A percentile compares a stretch with the other conserved stretches of the same genome.
Evolutionary conservation across 2,113 vertebrate genomes (phyloP).

Genomic region (Ictalurus punctatus): DNA sequence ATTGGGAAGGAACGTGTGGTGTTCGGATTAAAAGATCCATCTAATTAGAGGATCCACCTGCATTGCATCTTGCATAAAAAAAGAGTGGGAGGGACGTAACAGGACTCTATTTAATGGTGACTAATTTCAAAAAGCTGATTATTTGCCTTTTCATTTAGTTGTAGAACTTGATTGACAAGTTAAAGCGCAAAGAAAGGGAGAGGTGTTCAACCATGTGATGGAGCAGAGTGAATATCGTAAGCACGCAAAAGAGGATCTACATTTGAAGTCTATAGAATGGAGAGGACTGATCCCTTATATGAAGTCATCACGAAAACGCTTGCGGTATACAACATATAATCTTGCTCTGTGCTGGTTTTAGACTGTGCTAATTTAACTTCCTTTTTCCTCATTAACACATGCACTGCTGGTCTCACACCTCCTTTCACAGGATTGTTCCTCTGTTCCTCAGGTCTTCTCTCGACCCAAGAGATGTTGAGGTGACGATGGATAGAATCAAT

Average conservation of each 20-base stretch:
- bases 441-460: conserved; percentile 46
- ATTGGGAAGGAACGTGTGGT: conserved; percentile 57
- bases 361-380: conserved; percentile 35
- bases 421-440: conserved; percentile 40
- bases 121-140: conserved; percentile 57
- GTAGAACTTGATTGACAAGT: conserved; percentile 47
- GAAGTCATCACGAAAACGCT: conserved; percentile 42
- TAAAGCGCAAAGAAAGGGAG: conserved; percentile 30
- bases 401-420: conserved; percentile 37
- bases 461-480: conserved; percentile 35
- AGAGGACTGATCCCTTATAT: conserved; percentile 33
- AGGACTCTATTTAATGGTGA: conserved; percentile 38
- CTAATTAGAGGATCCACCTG: conserved; percentile 71
- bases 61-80: conserved; percentile 45
- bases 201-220: conserved; percentile 39
- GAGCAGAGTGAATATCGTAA: neutral
- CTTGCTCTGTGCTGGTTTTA: conserved; percentile 24
- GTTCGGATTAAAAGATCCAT: conserved; percentile 63
- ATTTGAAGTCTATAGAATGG: conserved; percentile 35
- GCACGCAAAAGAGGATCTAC: conserved; percentile 30
- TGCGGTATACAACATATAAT: neutral
- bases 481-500: conserved; percentile 48
- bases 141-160: conserved; percentile 49
- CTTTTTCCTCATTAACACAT: conserved; percentile 52
- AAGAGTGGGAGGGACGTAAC: conserved; percentile 45